phyloP scores from a whole-genome alignment of 2,888 invertebrate genomes.

The Heliconius hortense region DNA sequence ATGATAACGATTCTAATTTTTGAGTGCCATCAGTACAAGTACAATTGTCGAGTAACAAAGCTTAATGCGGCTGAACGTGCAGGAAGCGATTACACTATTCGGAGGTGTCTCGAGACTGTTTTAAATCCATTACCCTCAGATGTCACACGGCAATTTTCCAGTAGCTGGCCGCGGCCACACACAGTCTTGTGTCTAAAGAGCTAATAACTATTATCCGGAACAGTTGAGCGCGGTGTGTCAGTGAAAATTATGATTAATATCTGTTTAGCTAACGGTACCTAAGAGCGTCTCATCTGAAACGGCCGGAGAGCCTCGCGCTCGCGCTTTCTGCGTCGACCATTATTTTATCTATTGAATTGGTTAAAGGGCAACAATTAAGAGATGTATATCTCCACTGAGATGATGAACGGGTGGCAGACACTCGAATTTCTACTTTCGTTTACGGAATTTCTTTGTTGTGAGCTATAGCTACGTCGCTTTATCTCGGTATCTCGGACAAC shows the following conservation, averaged over 20 bases:
- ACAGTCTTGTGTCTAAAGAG: conserved; percentile 66
- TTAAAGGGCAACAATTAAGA: conserved; percentile 67
- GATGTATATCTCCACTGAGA: conserved; percentile 56
- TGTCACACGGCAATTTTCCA: conserved; percentile 81
- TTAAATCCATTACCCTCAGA: conserved; percentile 76
- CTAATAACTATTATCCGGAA: conserved; percentile 79
- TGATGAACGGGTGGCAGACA: conserved; percentile 48
- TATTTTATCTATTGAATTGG: conserved; percentile 59
- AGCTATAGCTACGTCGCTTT: conserved; percentile 32
- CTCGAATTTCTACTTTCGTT: conserved; percentile 40
- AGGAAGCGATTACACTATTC: conserved; percentile 77
- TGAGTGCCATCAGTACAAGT: conserved; percentile 40
- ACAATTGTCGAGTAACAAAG: conserved; percentile 45
- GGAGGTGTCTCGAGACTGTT: conserved; percentile 71
- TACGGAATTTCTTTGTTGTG: conserved; percentile 40
- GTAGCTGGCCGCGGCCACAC: conserved; percentile 75
- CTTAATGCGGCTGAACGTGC: conserved; percentile 47
- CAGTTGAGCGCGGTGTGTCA: conserved; percentile 71
- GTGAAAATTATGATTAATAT: conserved; percentile 82
- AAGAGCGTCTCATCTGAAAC: conserved; percentile 46
- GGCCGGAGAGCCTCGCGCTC: conserved; percentile 49
- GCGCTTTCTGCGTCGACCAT: conserved; percentile 36
- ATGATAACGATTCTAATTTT: conserved; percentile 46
- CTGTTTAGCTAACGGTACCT: conserved; percentile 76
- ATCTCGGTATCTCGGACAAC: conserved; percentile 36